Base-by-base conservation (phyloP, 2,797 vertebrate genomes). In the Phataginus tetradactyla region DNA sequence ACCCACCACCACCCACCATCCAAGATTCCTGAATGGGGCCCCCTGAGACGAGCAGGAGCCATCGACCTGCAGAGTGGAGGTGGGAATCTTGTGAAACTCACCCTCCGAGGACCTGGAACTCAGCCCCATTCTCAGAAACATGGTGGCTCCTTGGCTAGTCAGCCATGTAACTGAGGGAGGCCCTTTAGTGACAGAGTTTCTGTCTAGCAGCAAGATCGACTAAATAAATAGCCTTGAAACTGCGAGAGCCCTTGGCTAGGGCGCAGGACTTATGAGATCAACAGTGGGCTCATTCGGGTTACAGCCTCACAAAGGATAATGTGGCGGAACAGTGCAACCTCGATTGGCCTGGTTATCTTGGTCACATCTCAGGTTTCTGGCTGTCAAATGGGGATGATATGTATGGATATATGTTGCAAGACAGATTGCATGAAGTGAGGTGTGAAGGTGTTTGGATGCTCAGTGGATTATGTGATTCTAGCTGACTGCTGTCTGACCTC, bases 1-100 rank as follows among this genome's bases (percentile, higher is more conserved):
- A n/a, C 1, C 57, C 3, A 23, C 15, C 29, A 10, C 20, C 27
- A 11, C 25, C 63, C 3, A 0, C 1, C 5, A 72, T 7, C 14
- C 63, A 15, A 18, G 10, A n/a, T 29, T 78, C 63, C 49, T 51
- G 1, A 5, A 17, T n/a, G 25, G 37, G 53, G 45, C 0, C 14
- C 17, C 14, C 49, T 9, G 1, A 21, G 42, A n/a, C 0, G 23
- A 45, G 11, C 5, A 1, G 37, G 37, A 42, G 20, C 49, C 59
- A 39, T 37, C 68, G 32, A 25, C 86, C 68, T 20, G 25, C 39
- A 5, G 13, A 42, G 42, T 61, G 7, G 53, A 34, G 39, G 25
- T 1, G 23, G 51, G 51, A 69, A 10, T 11, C 13, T 32, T 3
- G 18, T 51, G 20, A 42, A 34, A 7, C 13, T 7, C 2, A 4